Conservation (phyloP, 2,113 vertebrate species). For the Odobenus rosmarus region DNA sequence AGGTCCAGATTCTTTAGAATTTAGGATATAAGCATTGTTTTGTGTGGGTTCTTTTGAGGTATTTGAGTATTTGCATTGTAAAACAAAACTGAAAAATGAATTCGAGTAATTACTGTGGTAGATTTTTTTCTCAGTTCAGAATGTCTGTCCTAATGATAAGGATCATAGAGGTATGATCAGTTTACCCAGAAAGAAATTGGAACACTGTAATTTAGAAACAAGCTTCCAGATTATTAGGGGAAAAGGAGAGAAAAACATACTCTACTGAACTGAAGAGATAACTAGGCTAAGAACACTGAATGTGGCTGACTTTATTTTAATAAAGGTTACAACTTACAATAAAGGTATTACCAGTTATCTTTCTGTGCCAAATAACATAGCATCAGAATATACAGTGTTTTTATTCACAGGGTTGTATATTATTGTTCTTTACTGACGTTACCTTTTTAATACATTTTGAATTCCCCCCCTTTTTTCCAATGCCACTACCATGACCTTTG, state of each 20-base stretch:
- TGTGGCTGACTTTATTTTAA: background rate
- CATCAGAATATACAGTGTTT: background rate
- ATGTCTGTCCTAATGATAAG: background rate
- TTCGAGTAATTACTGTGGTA: background rate
- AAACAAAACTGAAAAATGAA: background rate
- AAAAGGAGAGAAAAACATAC: conserved; percentile 3
- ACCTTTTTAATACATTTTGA: background rate
- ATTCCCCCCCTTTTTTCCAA: background rate
- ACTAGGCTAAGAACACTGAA: background rate
- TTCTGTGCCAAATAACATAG: background rate
- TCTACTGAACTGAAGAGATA: background rate
- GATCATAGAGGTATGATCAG: background rate
- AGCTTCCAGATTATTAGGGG: background rate
- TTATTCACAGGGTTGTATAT: background rate
- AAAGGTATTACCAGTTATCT: background rate
- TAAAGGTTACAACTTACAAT: background rate
- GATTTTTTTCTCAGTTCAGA: conserved; percentile 4
- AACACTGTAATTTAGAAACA: background rate
- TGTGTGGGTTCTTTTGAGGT: conserved; percentile 17
- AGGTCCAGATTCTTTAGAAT: conserved; percentile 31
- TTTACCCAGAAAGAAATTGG: background rate
- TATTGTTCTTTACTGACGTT: background rate
- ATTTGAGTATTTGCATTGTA: background rate
- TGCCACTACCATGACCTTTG: background rate
- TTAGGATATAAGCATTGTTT: background rate